phyloP scores from a whole-genome alignment of 2,113 vertebrate genomes.

The Catharus fuscescens region DNA sequence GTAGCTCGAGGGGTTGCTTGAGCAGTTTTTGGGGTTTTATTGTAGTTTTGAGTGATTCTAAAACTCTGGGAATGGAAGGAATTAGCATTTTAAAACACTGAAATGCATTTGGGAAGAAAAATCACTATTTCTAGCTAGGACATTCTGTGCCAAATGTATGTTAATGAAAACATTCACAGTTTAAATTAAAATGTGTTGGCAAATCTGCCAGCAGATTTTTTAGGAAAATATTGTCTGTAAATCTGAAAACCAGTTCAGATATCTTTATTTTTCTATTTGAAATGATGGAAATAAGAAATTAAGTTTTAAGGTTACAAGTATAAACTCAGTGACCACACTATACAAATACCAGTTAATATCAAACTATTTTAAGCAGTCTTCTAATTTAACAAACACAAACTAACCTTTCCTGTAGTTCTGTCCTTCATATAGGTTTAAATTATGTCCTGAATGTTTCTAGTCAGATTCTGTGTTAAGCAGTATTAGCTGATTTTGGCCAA shows the following conservation, averaged over 20 bases:
- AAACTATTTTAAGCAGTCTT: background rate
- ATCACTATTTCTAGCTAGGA: constrained; percentile 9
- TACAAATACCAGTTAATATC: background rate
- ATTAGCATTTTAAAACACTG: background rate
- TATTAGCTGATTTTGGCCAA: background rate
- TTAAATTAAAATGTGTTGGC: constrained; percentile 48
- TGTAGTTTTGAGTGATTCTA: background rate
- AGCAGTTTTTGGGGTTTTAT: background rate
- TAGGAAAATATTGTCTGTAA: constrained; percentile 25
- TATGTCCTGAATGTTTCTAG: background rate
- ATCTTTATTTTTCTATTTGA: background rate
- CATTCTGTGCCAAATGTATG: constrained; percentile 36
- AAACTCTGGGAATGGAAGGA: background rate
- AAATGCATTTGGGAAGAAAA: background rate
- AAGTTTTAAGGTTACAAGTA: background rate
- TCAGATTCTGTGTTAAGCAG: background rate
- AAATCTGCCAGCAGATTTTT: constrained; percentile 47
- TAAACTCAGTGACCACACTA: background rate
- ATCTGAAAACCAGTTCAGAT: background rate
- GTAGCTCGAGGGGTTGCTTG: background rate
- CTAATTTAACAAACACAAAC: background rate
- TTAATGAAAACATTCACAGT: constrained; percentile 62
- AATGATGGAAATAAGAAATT: background rate
- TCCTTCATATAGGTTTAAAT: background rate
- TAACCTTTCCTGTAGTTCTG: background rate